Evolutionary conservation across 2,113 vertebrate genomes (phyloP), one percentile per base, ranked within the genome.

Genomic region (Atractosteus spatula): DNA sequence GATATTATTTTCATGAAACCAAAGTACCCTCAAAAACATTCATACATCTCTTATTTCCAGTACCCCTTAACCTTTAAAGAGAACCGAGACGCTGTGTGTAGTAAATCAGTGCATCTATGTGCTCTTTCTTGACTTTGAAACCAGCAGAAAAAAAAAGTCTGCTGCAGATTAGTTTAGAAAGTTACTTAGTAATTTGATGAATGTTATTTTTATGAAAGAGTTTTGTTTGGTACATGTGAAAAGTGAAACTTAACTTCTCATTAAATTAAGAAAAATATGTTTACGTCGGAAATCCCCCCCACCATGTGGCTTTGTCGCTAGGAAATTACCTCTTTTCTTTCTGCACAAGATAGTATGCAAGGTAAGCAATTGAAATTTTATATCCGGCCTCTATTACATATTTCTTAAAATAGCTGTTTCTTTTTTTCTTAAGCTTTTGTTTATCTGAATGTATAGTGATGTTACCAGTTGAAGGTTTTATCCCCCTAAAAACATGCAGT

Each of bases 181-280:
- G 47, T 51, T 51, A 51, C 75, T 77, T 72, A 68, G 59, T 62
- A 69, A 69, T 63, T n/a, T 29, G 62, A 41, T 65, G 62, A 17
- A 51, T 51, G 47, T 51, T 51, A 51, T 65, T 65, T 65, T 65
- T 41, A 41, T 65, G 62, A 65, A 65, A 29, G 62, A 41, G 41
- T 29, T 65, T 65, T 65, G 62, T 65, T 65, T 65, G 62, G 62
- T 41, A 41, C 8, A 65, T 65, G 4, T 65, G 29, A 65, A 65
- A 65, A 65, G 62, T 65, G 62, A 65, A 65, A 65, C 62, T 65
- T n/a, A 16, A n/a, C 13, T 29, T 29, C 29, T 59, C 10, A 59
- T 59, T 65, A 65, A 65, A 41, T 41, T 65, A 41, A 65, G 62
- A 65, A 41, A 65, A 65, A 65, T 65, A 65, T 65, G 62, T 65